These are phyloP conservation scores for Sebastes variabilis DNA, from an alignment of 2,797 vertebrate genomes.

Conservation along the genomic window DNA sequence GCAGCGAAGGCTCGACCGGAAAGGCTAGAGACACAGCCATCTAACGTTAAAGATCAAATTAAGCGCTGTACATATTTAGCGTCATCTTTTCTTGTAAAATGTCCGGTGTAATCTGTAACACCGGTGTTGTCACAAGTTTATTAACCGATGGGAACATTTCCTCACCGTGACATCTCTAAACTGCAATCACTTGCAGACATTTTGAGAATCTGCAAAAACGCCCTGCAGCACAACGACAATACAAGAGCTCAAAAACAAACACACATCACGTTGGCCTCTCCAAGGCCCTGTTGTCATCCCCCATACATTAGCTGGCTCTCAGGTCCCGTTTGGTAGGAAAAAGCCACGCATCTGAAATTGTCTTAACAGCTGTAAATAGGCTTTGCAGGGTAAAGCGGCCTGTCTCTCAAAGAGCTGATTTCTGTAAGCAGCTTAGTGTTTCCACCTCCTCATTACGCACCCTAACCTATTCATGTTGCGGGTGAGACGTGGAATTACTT, in stretches of 20 bases:
- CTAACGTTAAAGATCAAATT: too few relatives aligned
- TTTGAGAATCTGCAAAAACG: neutral
- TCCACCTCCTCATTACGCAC: conserved; percentile 79
- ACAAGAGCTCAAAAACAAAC: neutral
- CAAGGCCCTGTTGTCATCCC: conserved; percentile 38
- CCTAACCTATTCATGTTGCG: conserved; percentile 72
- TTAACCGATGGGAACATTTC: neutral
- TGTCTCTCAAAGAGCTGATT: conserved; percentile 79
- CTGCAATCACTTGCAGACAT: neutral
- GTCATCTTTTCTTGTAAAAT: too few relatives aligned
- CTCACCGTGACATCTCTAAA: neutral
- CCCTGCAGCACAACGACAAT: neutral
- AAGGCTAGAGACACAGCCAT: too few relatives aligned
- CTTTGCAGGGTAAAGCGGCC: conserved; percentile 71
- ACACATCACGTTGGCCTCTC: conserved; percentile 15
- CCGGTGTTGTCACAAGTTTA: too few relatives aligned
- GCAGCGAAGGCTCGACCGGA: too few relatives aligned
- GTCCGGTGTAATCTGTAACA: too few relatives aligned
- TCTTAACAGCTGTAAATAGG: conserved; percentile 79
- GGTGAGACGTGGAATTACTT: conserved; percentile 69
- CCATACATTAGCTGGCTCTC: conserved; percentile 34
- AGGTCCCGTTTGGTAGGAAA: conserved; percentile 27
- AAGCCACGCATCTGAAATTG: conserved; percentile 67
- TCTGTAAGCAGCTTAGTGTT: conserved; percentile 80
- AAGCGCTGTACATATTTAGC: too few relatives aligned